These are phyloP conservation scores for Sitobion miscanthi DNA, from an alignment of 1,140 invertebrate genomes.

Conservation along the genomic window DNA sequence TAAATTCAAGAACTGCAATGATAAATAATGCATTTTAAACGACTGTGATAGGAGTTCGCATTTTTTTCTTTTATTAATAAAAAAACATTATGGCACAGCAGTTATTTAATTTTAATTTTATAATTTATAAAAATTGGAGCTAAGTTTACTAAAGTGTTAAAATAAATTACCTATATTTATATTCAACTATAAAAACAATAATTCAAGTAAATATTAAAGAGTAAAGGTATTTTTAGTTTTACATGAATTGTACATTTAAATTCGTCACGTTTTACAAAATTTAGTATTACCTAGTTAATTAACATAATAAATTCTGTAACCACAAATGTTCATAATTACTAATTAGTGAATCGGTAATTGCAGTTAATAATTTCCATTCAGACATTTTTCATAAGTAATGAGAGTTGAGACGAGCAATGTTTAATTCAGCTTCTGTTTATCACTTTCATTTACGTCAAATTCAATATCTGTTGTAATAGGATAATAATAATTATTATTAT, in stretches of 20 bases:
- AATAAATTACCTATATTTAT: neutral
- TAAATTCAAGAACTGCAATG: neutral
- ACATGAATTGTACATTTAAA: neutral
- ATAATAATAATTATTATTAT: too few species aligned
- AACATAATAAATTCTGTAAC: neutral
- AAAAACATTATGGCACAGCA: neutral
- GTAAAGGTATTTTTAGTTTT: neutral
- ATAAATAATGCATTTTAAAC: neutral
- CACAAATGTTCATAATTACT: neutral
- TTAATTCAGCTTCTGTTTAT: neutral
- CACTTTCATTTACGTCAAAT: neutral
- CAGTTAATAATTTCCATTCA: neutral
- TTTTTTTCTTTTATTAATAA: neutral
- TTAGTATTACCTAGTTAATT: too few species aligned
- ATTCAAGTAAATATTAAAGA: neutral
- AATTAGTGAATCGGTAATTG: neutral
- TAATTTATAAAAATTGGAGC: neutral
- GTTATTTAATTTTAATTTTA: neutral
- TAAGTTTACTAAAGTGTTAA: neutral
- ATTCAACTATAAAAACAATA: neutral
- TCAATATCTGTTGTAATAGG: neutral
- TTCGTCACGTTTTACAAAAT: neutral
- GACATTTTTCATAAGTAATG: neutral
- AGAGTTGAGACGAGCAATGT: neutral
- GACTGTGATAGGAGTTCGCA: too few species aligned